Evolutionary conservation across 2,797 vertebrate genomes (phyloP), one percentile per base, ranked within the genome.

Genomic region (Centroberyx gerrardi): DNA sequence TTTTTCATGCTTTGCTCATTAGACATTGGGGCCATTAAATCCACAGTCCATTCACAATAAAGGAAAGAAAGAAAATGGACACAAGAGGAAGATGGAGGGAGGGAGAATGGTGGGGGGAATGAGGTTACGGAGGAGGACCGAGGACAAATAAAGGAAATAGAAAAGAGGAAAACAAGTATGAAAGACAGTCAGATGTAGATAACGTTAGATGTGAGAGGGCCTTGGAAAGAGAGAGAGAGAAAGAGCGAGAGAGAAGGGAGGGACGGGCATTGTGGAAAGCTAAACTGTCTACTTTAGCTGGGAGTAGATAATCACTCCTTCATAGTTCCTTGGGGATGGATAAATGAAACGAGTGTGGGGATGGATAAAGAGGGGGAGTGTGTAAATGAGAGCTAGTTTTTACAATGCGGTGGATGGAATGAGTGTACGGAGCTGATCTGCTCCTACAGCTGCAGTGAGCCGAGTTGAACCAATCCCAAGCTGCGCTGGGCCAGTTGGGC

Each of bases 271-370:
- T 78, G 72, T 72, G 68, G 22, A 81, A 83, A 62, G 54, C 67
- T 77, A 62, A 86, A 85, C 42, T 40, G 49, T 63, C 65, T 68
- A 7, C 58, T 80, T 78, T 74, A 68, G 59, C 80, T 72, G 59
- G 53, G 40, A 87, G 46, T 68, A 79, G 67, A 84, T 89, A 78
- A 87, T 82, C 64, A 72, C 78, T 77, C 55, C 60, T 73, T 86
- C 80, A 85, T 88, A 63, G 77, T 60, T 63, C 87, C 78, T 78
- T 9, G 3, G 86, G 77, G 85, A 85, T 72, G 81, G 64, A 84
- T 86, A 80, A 83, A 84, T 63, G 74, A 75, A 81, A 68, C n/a
- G 38, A 27, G 56, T 62, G 28, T 68, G 46, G 60, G 62, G 59
- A 68, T 60, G 22, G 72, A 72, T 40, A 42, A 51, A 68, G 48